phyloP scores from a whole-genome alignment of 30 jellyfish, hydroid and myxozoan species.

The Calvadosia cruxmelitensis region DNA sequence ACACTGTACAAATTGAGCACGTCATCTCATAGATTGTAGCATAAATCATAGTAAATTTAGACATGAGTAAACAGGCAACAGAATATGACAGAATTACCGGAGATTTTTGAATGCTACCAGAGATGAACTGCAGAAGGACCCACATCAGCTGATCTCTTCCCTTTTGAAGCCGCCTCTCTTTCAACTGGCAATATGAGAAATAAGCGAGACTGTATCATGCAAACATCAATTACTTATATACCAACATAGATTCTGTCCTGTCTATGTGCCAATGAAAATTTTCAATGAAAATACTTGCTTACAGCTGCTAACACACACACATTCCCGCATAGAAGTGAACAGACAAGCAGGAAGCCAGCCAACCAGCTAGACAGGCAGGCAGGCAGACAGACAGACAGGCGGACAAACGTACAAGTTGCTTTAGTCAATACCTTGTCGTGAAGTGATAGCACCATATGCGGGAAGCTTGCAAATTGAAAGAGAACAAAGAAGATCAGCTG shows the following conservation, averaged over 20 bases:
- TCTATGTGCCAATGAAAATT: neutral
- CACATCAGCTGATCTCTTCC: conserved; percentile 97
- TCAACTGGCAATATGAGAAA: conserved; percentile 18
- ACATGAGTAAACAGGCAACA: no score
- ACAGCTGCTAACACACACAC: no score
- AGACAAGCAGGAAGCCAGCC: neutral
- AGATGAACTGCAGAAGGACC: conserved; percentile 83
- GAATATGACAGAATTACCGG: conserved; percentile 32
- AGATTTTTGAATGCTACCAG: conserved; percentile 91
- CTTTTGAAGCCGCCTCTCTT: conserved; percentile 43
- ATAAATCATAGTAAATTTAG: no score
- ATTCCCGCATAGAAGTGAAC: neutral
- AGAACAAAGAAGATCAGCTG: conserved; percentile 87
- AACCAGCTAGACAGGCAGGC: neutral
- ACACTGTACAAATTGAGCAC: no score
- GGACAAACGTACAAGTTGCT: neutral
- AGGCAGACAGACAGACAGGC: no score
- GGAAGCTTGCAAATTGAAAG: conserved; percentile 90
- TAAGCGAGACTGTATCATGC: neutral
- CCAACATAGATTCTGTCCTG: neutral
- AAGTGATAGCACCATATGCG: conserved; percentile 83
- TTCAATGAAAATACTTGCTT: neutral
- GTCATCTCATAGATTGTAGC: no score
- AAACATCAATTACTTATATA: neutral
- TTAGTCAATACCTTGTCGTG: conserved; percentile 58